Evolutionary conservation across 2,888 invertebrate species (phyloP), one percentile per base, ranked within the genome.

Genomic region (Tillus elongatus): DNA sequence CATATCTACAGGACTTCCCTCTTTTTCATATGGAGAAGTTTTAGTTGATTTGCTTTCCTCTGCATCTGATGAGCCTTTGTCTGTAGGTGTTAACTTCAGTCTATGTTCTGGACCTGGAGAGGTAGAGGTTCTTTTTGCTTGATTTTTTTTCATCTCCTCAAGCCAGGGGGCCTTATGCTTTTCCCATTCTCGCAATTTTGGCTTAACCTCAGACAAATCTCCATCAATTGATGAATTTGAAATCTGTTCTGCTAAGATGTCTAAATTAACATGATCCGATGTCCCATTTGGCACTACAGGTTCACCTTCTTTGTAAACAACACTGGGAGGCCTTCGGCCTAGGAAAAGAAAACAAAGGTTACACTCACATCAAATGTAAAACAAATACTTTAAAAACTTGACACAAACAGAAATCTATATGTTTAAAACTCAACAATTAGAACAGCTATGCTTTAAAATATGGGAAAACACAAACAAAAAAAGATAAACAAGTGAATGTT

Each of bases 151-250:
- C 46, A 87, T 72, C 58, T 87, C 86, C 46, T 75, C 81, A 73
- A 87, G 79, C 85, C 85, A 87, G 0, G 86, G 85, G 31, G 79
- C 81, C 53, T 73, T 75, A 50, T 78, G 77, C 53, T 79, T 81
- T 61, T 79, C 79, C 78, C 79, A 80, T 52, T 79, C 79, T 9
- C 80, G 70, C 1, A 78, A 69, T 42, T 76, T 75, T 0, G 79
- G 79, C 50, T 74, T 78, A 8, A 73, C 73, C 56, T 74, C 54
- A 32, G 58, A 55, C 9, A 62, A 60, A 24, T 63, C 55, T 30
- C 45, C 44, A 42, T 57, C 54, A 6, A 40, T 34, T 6, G 47
- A 45, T 3, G 44, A 42, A 3, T 11, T 15, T 6, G 24, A 15
- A 9, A 32, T 4, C 2, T 40, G 10, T 8, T 42, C 42, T 3